A percentile compares a stretch with the other conserved stretches of the same genome.
These are phyloP conservation scores for Cossypha caffra DNA, from an alignment of 2,797 vertebrate species.

Conservation along the genomic window DNA sequence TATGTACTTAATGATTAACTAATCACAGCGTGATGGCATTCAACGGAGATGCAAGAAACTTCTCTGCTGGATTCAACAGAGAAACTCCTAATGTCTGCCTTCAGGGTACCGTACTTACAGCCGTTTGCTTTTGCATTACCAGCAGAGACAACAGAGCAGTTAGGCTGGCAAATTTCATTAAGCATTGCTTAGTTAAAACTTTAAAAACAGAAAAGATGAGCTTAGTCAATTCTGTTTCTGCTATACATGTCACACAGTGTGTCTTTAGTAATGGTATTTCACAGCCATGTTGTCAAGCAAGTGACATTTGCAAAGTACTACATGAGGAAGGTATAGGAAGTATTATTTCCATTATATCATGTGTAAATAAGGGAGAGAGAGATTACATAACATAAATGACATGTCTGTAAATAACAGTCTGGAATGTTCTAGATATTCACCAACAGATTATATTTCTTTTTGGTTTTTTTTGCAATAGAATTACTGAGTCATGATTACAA, in stretches of 20 bases:
- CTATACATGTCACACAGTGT: neutral
- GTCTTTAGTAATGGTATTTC: neutral
- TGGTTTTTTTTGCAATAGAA: neutral
- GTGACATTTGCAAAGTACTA: neutral
- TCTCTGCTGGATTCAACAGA: constrained; percentile 72
- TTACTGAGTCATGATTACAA: neutral
- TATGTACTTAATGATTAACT: constrained; percentile 79
- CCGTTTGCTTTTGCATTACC: constrained; percentile 57
- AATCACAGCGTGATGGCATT: constrained; percentile 79
- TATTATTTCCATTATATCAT: neutral
- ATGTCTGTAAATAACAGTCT: neutral
- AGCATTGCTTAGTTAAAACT: constrained; percentile 44
- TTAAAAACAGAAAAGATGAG: constrained; percentile 3
- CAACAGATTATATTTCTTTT: neutral
- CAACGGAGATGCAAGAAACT: constrained; percentile 62
- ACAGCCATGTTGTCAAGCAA: neutral
- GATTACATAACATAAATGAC: neutral
- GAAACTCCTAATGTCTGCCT: constrained; percentile 73
- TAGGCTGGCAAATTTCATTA: constrained; percentile 59
- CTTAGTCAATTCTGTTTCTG: neutral
- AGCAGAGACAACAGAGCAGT: constrained; percentile 48
- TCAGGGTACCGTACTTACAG: constrained; percentile 53
- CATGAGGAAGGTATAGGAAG: neutral
- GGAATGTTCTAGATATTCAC: neutral
- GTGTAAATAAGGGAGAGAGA: neutral